A percentile compares a stretch with the other conserved stretches of the same genome.
Conservation (phyloP, 2,888 invertebrate species). For the Epicampocera succincta region DNA sequence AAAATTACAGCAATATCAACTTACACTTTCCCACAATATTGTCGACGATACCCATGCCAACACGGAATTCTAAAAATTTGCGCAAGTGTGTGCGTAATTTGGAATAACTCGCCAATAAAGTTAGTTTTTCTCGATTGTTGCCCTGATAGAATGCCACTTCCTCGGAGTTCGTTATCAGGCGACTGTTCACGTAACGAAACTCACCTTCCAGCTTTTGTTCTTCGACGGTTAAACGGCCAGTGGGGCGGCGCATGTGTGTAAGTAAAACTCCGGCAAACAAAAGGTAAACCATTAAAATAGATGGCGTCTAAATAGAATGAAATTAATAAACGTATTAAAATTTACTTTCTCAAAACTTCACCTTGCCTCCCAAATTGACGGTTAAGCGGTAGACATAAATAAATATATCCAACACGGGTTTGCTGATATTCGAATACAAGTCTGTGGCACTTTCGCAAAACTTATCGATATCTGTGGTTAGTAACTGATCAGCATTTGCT, state of each 20-base stretch:
- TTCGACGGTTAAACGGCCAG: constrained; percentile 92
- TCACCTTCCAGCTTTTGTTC: constrained; percentile 99
- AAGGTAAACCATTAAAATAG: constrained; percentile 93
- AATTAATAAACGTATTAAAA: background rate
- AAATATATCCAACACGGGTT: constrained; percentile 96
- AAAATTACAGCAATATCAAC: constrained; percentile 73
- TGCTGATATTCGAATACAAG: constrained; percentile 97
- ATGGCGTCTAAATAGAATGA: constrained; percentile 87
- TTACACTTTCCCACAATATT: constrained; percentile 98
- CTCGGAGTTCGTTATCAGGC: constrained; percentile 98
- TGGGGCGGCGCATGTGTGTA: constrained; percentile 93
- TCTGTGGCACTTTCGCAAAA: constrained; percentile 98
- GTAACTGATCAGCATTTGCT: constrained; percentile 96
- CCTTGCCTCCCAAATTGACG: constrained; percentile 91
- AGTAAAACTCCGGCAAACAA: constrained; percentile 92
- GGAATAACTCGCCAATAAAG: constrained; percentile 93
- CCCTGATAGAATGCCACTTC: constrained; percentile 90
- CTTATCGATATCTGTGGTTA: constrained; percentile 98
- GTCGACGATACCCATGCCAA: constrained; percentile 96
- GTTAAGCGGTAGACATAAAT: constrained; percentile 96
- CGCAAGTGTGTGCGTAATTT: constrained; percentile 92
- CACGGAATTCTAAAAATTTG: constrained; percentile 93
- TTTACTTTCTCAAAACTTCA: constrained; percentile 73
- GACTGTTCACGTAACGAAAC: constrained; percentile 97
- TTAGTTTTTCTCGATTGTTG: constrained; percentile 92